Base-by-base conservation (phyloP, 2,797 vertebrate species). In the Valencia hispanica region DNA sequence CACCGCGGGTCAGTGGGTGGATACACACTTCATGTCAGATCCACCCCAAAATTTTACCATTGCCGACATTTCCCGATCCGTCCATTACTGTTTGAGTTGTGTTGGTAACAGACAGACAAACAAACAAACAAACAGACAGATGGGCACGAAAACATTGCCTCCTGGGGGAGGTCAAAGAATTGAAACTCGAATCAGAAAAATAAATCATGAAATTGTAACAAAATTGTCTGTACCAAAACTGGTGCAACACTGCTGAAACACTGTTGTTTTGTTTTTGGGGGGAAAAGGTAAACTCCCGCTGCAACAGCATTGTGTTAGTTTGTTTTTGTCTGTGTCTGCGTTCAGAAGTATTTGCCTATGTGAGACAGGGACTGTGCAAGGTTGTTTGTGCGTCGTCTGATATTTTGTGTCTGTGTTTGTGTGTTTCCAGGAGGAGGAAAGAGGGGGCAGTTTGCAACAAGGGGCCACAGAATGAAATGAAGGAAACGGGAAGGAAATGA, bases 401-500 rank as follows among this genome's bases (percentile, higher is more conserved):
- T 4, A 74, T 66, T 71, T 57, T 85, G 39, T 74, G 57, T 45
- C 48, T 75, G 27, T 75, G 75, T 68, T 39, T 68, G 72, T 74
- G 75, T 73, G 70, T 85, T 81, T 92, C 80, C 84, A 92, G 91
- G 86, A 92, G 88, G 89, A 86, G 89, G 88, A 90, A 90, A 93
- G 81, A 89, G 88, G 84, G 92, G 90, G 82, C 84, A 90, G 83
- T 72, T 78, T 87, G 79, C 87, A 89, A 84, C 88, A 86, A 84
- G 79, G 84, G 86, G 83, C 79, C 70, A 32, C 87, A 90, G 91
- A 94, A 93, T 91, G 88, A 93, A 95, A 93, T 84, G 88, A 94
- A 95, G 93, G 94, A 92, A 95, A 95, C 88, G 86, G 94, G 94
- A 95, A 94, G 94, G 95, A 94, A 93, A 88, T 95, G 93, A 94